Base-by-base conservation (phyloP, 1,140 invertebrate species). In the Mamestra configurata region DNA sequence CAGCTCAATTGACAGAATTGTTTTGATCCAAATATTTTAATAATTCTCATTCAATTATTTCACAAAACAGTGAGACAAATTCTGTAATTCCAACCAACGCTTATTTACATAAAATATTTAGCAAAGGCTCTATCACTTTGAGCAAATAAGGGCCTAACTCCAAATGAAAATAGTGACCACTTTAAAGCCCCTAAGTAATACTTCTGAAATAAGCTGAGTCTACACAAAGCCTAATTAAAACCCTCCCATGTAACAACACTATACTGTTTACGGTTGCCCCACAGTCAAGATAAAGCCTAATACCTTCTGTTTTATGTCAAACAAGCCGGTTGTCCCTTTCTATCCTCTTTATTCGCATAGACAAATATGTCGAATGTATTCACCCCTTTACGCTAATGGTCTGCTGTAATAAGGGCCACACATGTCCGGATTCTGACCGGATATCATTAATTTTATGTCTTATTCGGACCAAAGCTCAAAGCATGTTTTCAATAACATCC, bases 141-240 rank as follows among this genome's bases (percentile, higher is more conserved):
- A 37, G 15, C 22, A 59, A 18, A 11, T 61, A 18, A 20, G 18
- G 18, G 46, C 46, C 18, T 5, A 53, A 53, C 4, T 27, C 37
- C 0, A 61, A 35, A 61, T 61, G 27, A 35, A 61, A 61, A 27
- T 18, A 37, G 5, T 37, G 1, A 61, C 27, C 59, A n/a, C 59
- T 37, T 15, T 27, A 57, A 4, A 27, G 11, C 1, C 11, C 1
- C 13, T 8, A 4, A 57, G 0, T 27, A 8, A 15, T 6, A 27
- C 5, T 57, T 15, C 11, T 15, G 31, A 37, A 61, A 31, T 61
- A 61, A 61, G 59, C 31, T 18, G 13, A 18, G 27, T 18, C 59
- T 8, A 61, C 27, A 61, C 59, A 37, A 37, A 35, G 27, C n/a
- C 27, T 37, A 61, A 61, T 61, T 61, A 61, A 61, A 57, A 57